Base-by-base conservation (phyloP, 2,797 vertebrate species). In the Botia almorhae region DNA sequence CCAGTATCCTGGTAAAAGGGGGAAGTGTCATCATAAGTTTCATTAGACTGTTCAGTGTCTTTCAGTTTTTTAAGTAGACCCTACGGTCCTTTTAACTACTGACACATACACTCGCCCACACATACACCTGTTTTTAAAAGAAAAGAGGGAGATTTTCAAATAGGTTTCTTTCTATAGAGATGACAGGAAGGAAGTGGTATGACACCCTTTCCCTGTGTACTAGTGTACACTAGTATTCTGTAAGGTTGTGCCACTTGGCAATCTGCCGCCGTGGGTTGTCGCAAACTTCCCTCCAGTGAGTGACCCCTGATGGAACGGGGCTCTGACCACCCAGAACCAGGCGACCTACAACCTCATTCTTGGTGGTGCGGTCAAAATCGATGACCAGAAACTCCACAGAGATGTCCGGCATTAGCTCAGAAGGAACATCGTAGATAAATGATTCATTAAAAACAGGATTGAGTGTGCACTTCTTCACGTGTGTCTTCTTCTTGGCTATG, bases 401-500 rank as follows among this genome's bases (percentile, higher is more conserved):
- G 92, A 96, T 80, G 56, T 96, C 95, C 0, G 93, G 93, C 76
- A 96, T 93, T 11, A 96, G 93, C 3, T 96, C 94, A 0, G 26
- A 80, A 0, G 95, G 95, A 80, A 96, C 93, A 56, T 96, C 95
- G 1, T 95, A 96, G 85, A 93, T 93, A 89, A 96, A 96, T 23
- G 95, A 96, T 81, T 96, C 95, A 0, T 96, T 96, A 90, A 96
- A 96, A 86, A 95, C 87, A 0, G 95, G 95, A 75, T 94, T 96
- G 89, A 96, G 91, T 64, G 95, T 95, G 92, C 95, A 94, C 89
- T 95, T 95, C 91, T 95, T 96, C 63, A 96, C 95, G 0, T 96
- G 95, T 0, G 95, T 96, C 80, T 96, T 96, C 93, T 96, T 96
- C 83, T 96, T 96, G 36, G 95, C 95, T 0, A 96, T 94, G 84